Evolutionary conservation across 2,888 invertebrate species (phyloP), one percentile per base, ranked within the genome.

Genomic region (Trichogramma evanescens): DNA sequence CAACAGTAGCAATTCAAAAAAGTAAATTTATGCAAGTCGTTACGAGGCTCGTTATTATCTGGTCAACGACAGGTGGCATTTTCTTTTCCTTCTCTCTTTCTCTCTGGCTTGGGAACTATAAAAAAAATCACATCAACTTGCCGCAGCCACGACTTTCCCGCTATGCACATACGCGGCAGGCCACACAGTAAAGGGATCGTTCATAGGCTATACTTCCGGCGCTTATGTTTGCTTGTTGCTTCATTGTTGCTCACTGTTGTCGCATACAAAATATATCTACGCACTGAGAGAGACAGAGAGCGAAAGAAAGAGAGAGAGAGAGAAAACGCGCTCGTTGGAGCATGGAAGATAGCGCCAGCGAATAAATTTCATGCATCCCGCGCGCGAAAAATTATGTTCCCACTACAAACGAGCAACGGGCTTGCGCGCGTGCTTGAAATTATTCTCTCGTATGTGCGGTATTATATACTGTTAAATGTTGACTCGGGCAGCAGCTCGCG

Each of bases 281-380:
- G 26, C 41, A 41, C 38, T 26, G 26, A 26, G 26, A 26, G 26
- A 26, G 26, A 26, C 26, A 26, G 26, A 26, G 26, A 26, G 26
- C 26, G 26, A 26, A 26, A 26, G 26, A 2, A 26, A 26, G 50
- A 39, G 41, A 41, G 10, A 50, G 41, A 40, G n/a, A n/a, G 40
- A 51, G 46, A 45, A n/a, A 38, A 3, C 41, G 8, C 5, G 10
- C 8, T 6, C 13, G 51, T 42, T 13, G 26, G 6, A 48, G 26
- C 10, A 26, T 6, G 10, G 52, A 9, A 48, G 42, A 5, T 4
- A 10, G 2, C 6, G 40, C 53, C 43, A 52, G 55, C 55, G 58
- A 62, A 58, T 62, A 62, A 62, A 62, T 62, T 58, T 55, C 52
- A 41, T 13, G 43, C 50, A 53, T 57, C 48, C 60, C 49, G 26